phyloP scores from a whole-genome alignment of 2,113 vertebrate genomes.

The Narcine bancroftii region DNA sequence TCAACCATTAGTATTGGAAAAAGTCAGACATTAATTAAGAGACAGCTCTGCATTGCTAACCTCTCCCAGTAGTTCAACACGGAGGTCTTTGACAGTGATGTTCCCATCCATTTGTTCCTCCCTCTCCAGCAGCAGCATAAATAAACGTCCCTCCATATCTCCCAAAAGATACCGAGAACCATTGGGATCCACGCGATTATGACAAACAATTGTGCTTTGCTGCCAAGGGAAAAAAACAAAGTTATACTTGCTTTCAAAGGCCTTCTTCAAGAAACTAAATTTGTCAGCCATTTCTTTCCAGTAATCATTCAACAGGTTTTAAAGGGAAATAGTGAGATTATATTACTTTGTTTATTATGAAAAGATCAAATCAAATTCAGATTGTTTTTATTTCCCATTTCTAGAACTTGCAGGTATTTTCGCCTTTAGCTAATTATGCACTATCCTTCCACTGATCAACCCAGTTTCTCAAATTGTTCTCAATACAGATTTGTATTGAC shows the following conservation, averaged over 20 bases:
- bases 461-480: not conserved
- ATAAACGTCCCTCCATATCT: slow-evolving; percentile 94
- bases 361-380: not conserved
- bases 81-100: slow-evolving; percentile 83
- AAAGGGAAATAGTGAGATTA: not conserved
- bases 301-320: not conserved
- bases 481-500: not conserved
- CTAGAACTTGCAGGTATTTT: no score
- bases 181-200: slow-evolving; percentile 93
- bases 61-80: slow-evolving; percentile 91
- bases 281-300: not conserved
- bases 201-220: slow-evolving; percentile 97
- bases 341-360: not conserved
- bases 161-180: slow-evolving; percentile 90
- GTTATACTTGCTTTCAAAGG: not conserved
- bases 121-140: slow-evolving; percentile 95
- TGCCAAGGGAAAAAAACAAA: slow-evolving; percentile 44
- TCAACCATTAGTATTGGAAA: not conserved
- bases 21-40: not conserved
- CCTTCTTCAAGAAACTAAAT: not conserved
- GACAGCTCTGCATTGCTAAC: slow-evolving; percentile 47
- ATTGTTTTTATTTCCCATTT: no score
- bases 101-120: slow-evolving; percentile 95
- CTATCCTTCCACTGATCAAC: not conserved
- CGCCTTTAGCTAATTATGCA: not conserved